Base-by-base conservation (phyloP, 2,888 invertebrate genomes). In the Tachina lurida region DNA sequence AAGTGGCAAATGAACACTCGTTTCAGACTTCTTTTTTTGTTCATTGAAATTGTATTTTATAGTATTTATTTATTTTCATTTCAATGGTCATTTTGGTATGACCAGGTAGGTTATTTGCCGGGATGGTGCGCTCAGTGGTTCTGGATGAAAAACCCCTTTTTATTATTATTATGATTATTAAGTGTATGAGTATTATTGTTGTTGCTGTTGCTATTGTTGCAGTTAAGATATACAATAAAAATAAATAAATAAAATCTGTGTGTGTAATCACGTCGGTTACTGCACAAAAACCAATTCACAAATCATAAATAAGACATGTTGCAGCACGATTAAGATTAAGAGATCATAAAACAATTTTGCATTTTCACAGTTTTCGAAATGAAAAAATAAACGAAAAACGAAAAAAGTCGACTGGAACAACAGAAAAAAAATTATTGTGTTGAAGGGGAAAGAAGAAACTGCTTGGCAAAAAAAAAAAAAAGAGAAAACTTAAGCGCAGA, bases 1-100 rank as follows among this genome's bases (percentile, higher is more conserved):
- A 90, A 90, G 90, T 90, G 90, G 90, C 91, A 90, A 90, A 89
- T 90, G 90, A 90, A 90, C 90, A 90, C 90, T 90, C 89, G 89
- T 87, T 80, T 84, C 77, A 54, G 41, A 39, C 7, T 31, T 22
- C 1, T 22, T 56, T 54, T 31, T 31, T n/a, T 22, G 31, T 67
- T 52, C 45, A 13, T 54, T 70, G n/a, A 71, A 73, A 52, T 73
- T 56, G 62, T 54, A 31, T 71, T 49, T 79, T 78, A 68, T 74
- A 47, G 70, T 62, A 73, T 83, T 79, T 62, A 73, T 83, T 79
- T 77, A 79, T 83, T 86, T 83, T 75, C 75, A 22, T 75, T 79
- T 84, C 79, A 58, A 83, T 83, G 86, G 83, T 58, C 86, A 86
- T 67, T 79, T 67, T 62, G 63, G 71, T 75, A 65, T 63, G 65